Evolutionary conservation across 2,113 vertebrate genomes (phyloP).

Genomic region (Neotoma lepida): DNA sequence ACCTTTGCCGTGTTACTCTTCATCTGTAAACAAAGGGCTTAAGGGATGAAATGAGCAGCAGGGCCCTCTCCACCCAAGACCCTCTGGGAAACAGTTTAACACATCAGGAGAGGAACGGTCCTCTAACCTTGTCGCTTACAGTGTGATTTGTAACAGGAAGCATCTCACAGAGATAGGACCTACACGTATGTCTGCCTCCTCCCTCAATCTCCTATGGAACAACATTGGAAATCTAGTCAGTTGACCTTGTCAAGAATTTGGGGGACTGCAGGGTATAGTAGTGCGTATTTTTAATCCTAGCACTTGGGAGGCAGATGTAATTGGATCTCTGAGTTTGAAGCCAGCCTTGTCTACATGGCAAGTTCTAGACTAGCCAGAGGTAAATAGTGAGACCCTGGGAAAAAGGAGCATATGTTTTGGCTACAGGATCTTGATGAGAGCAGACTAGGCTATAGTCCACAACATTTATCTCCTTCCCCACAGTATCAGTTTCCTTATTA

Average conservation of each 20-base stretch:
- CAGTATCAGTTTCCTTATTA: not conserved
- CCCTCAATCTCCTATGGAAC: not conserved
- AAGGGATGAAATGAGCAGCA: not conserved
- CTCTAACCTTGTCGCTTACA: not conserved
- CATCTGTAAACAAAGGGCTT: not conserved
- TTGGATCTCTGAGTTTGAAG: not conserved
- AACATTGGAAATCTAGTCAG: not conserved
- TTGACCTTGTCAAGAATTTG: not conserved
- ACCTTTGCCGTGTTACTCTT: not conserved
- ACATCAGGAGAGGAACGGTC: not conserved
- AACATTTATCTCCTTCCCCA: not conserved
- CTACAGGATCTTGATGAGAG: not conserved
- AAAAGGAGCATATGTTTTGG: not conserved
- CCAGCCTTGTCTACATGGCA: not conserved
- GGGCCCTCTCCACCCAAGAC: not conserved
- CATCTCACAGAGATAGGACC: not conserved
- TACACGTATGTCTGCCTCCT: not conserved
- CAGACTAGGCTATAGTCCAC: not conserved
- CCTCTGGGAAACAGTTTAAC: not conserved
- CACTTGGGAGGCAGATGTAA: not conserved
- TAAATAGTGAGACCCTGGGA: not conserved
- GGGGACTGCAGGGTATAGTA: not conserved
- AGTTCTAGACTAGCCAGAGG: not conserved
- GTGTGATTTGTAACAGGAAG: constrained; percentile 12
- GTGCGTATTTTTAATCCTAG: not conserved